Evolutionary conservation across 1,140 invertebrate species (phyloP), one percentile per base, ranked within the genome.

Genomic region (Chionoecetes opilio): DNA sequence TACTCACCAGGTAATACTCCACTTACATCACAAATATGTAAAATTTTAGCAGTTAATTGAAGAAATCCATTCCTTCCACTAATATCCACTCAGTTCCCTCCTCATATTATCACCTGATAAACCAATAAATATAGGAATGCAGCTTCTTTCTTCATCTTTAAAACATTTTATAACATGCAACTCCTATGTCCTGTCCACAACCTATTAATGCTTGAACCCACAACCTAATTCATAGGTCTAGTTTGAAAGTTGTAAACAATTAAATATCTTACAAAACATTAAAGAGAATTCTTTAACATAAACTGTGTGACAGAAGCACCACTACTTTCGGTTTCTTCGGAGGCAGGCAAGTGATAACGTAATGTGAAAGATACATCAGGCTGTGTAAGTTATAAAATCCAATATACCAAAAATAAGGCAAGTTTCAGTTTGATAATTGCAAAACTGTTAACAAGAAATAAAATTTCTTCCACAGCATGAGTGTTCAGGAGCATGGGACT

Each of bases 231-330:
- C 46, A 53, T 53, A 53, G 21, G n/a, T 75, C n/a, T 75, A n/a
- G 63, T 75, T 75, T n/a, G n/a, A 75, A 75, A n/a, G 21, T 75
- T 46, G 5, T 14, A 46, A 8, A 46, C 63, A 75, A 75, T 3
- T 17, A 75, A 14, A 53, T 53, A 53, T 53, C 8, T 53, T 17
- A 53, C 21, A 53, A 75, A 75, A 75, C 6, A n/a, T n/a, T 6
- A 75, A 75, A n/a, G 63, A n/a, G n/a, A 21, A 75, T 75, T 21
- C 6, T n/a, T 75, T n/a, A 75, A 75, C 63, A 75, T 9, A 75
- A 75, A 75, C 63, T 75, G 46, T 75, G n/a, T 75, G 63, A n/a
- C 26, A 75, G 63, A 75, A 75, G 63, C 63, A 75, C 63, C 63
- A 75, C 21, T 75, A n/a, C 21, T 75, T 9, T 63, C n/a, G 11